Base-by-base conservation (phyloP, 2,888 invertebrate species). In the Homarus gammarus region DNA sequence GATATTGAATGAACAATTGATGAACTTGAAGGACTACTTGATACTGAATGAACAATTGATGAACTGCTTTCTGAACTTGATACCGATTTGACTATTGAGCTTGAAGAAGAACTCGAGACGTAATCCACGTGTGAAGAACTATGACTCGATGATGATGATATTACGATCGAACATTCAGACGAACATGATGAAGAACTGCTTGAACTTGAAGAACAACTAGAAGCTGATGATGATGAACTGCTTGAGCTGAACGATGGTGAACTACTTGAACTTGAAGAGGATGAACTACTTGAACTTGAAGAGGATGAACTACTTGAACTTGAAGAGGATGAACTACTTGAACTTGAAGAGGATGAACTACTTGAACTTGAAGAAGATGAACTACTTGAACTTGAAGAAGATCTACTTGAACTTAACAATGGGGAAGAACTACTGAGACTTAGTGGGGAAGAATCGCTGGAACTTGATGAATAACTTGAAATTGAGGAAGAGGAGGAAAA, bases 401-500 rank as follows among this genome's bases (percentile, higher is more conserved):
- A 31, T 6, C 27, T 70, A 70, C 68, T 70, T 22, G 31, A 49
- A 31, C 44, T 83, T 40, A 31, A 27, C 0, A 27, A 40, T 22
- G 10, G 31, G n/a, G 68, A 22, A 83, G 22, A n/a, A 78, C 12
- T 78, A 33, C 5, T 40, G 12, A 12, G n/a, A 31, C 77, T 72
- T 72, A 33, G 1, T 36, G 1, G 6, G 6, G 38, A 38, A n/a
- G 44, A 40, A 38, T 8, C 31, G 27, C 31, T 31, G 15, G 56
- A 56, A 36, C 49, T 79, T 79, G 79, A 33, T 18, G 61, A 82
- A 64, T 27, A 68, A 40, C 82, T 82, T 1, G 82, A 82, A n/a
- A 68, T 68, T 68, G 44, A 82, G 64, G 38, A 64, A 68, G 51
- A 56, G 1, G 18, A 18, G 18, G 18, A 27, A 22, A 51, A 51